A percentile compares a stretch with the other conserved stretches of the same genome.
Evolutionary conservation across 2,888 invertebrate species (phyloP).

Genomic region (Cactoblastis cactorum): DNA sequence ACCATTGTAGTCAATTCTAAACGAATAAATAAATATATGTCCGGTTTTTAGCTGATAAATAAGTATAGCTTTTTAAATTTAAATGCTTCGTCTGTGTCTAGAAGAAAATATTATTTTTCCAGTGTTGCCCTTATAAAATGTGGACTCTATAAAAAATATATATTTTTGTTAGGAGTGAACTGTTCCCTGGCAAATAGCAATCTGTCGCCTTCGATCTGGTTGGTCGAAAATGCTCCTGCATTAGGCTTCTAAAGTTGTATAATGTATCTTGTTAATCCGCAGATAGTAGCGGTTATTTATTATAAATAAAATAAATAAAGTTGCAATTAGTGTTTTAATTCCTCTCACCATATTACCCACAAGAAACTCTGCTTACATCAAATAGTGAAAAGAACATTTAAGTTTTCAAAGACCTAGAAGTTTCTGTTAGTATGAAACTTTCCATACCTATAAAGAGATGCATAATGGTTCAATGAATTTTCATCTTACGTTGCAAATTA

Average conservation of each 20-base stretch:
- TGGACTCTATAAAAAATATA: constrained; percentile 33
- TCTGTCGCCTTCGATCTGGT: constrained; percentile 19
- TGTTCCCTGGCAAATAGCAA: constrained; percentile 27
- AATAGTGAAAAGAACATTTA: no score
- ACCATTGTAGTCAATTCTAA: neutral
- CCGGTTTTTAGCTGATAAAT: neutral
- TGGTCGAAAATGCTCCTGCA: constrained; percentile 32
- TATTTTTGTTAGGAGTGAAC: constrained; percentile 66
- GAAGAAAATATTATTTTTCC: constrained; percentile 11
- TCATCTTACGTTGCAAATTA: no score
- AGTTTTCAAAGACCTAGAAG: no score
- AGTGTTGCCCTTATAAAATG: constrained; percentile 13
- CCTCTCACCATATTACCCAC: no score
- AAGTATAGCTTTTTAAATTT: no score
- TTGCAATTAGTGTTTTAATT: constrained; percentile 40
- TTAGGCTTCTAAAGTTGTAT: constrained; percentile 53
- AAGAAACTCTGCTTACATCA: no score
- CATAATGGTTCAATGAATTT: no score
- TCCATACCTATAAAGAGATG: no score
- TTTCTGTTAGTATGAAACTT: no score
- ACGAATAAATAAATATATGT: neutral
- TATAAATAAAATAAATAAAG: constrained; percentile 52
- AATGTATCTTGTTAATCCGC: constrained; percentile 63
- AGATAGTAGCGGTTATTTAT: constrained; percentile 56
- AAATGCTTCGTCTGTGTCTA: neutral